These are phyloP conservation scores for Epizoanthus fatuus DNA, from an alignment of 92 coral and sea anemone species.

Conservation along the genomic window DNA sequence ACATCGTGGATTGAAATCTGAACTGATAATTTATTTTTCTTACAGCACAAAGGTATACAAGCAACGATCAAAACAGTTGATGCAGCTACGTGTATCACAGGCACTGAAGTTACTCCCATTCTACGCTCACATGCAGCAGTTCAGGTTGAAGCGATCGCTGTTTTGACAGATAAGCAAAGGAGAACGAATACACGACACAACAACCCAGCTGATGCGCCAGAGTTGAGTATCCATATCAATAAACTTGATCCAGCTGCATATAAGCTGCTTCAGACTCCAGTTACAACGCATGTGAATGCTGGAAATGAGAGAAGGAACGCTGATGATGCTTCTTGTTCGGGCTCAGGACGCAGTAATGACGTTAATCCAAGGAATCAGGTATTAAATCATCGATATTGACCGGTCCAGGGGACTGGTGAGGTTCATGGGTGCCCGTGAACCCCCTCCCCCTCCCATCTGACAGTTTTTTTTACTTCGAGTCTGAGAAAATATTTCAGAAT, in stretches of 20 bases:
- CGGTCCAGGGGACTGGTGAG: too few relatives aligned
- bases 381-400: too few relatives aligned
- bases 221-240: not conserved
- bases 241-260: not conserved
- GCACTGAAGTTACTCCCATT: not conserved
- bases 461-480: too few relatives aligned
- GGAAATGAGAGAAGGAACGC: not conserved
- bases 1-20: too few relatives aligned
- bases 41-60: constrained; percentile 1
- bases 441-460: too few relatives aligned
- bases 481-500: too few relatives aligned
- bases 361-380: too few relatives aligned
- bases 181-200: not conserved
- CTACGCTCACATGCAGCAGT: not conserved
- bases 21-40: not conserved
- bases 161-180: not conserved
- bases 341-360: too few relatives aligned
- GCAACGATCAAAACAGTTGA: not conserved
- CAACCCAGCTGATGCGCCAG: not conserved
- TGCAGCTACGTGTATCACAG: not conserved
- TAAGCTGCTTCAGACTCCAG: not conserved
- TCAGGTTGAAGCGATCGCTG: not conserved
- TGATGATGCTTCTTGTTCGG: too few relatives aligned
- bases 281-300: not conserved
- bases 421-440: too few relatives aligned